Evolutionary conservation across 2,113 vertebrate species (phyloP), one percentile per base, ranked within the genome.

Genomic region (Limanda limanda): DNA sequence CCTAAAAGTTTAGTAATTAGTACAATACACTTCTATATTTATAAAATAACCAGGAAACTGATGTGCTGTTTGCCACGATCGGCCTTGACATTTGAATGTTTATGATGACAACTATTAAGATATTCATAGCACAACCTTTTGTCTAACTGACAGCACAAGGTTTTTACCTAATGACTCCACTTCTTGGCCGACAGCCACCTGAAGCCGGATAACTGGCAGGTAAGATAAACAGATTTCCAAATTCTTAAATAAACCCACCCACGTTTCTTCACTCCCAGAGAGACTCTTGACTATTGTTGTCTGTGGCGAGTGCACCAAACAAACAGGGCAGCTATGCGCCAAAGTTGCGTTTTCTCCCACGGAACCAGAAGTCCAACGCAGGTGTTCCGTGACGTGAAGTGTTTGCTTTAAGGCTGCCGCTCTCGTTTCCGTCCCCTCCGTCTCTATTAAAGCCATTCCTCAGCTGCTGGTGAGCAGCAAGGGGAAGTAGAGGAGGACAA

Each of bases 261-360:
- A 89, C 74, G 73, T 62, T 78, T 76, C 76, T 20, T 73, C 71
- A 70, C 78, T 74, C 71, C 74, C 72, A 71, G 42, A 79, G 79
- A 92, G 77, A 92, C 85, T 89, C 84, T 90, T 60, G 69, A 58
- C 76, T 85, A 88, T 90, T 91, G 88, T 92, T 91, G 88, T 91
- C 85, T 88, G 87, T 35, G 73, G 77, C 67, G 79, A 86, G 71
- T 66, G 56, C 71, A 58, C 68, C 57, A 75, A 79, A 86, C 81
- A 88, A 89, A 91, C 76, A 82, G 76, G 67, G 67, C 80, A 76
- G 80, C 77, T 83, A 84, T 66, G 88, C 74, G 81, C 84, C 80
- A 76, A 89, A 91, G 79, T 78, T 77, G 78, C 40, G 23, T 77
- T 84, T 89, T 93, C 88, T 91, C 83, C 79, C 81, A 87, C 68